Conservation (phyloP, 2,888 invertebrate genomes). For the Cepaea hortensis region DNA sequence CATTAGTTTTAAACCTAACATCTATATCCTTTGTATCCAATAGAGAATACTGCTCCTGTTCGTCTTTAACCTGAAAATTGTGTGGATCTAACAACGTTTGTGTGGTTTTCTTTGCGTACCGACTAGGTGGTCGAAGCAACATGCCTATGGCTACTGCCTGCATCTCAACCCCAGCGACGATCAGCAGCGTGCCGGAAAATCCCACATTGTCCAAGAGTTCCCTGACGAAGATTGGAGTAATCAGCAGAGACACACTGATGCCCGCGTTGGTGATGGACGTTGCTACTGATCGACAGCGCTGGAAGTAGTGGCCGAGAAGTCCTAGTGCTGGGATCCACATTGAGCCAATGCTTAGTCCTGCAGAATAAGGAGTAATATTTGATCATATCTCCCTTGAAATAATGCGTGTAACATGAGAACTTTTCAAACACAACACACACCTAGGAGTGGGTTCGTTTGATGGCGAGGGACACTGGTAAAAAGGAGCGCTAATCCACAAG, state of each 20-base stretch:
- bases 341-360: conserved; percentile 42
- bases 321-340: conserved; percentile 39
- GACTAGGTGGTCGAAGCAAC: conserved; percentile 16
- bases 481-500: no score
- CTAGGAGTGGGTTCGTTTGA: no score
- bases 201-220: conserved; percentile 25
- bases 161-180: conserved; percentile 26
- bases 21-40: background rate
- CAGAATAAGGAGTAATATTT: background rate
- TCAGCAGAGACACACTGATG: conserved; percentile 26
- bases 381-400: no score
- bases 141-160: conserved; percentile 14
- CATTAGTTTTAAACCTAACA: background rate
- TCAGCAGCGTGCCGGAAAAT: conserved; percentile 25
- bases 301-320: conserved; percentile 44
- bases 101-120: background rate
- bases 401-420: no score
- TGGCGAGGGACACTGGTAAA: no score
- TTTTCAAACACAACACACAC: no score
- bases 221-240: conserved; percentile 22
- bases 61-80: no score
- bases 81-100: no score
- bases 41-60: background rate
- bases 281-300: conserved; percentile 40
- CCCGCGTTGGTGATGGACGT: conserved; percentile 41